Evolutionary conservation across 2,888 invertebrate species (phyloP).

Genomic region (Ectemnius cavifrons): DNA sequence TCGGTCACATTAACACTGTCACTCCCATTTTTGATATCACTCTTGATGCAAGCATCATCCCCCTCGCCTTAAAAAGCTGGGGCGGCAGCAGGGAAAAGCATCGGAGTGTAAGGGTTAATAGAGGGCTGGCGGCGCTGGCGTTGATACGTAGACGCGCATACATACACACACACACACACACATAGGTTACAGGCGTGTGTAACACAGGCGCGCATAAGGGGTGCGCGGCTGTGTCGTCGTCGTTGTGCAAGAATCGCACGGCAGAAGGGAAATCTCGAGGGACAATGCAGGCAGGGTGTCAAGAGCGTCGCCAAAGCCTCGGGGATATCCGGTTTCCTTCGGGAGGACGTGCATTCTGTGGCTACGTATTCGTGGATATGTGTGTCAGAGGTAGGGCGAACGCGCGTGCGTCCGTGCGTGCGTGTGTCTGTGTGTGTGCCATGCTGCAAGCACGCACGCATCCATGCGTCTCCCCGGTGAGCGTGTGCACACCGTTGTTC

Average conservation of each 20-base stretch:
- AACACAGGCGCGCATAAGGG: background rate
- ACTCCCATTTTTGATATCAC: too few species aligned
- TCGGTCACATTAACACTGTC: too few species aligned
- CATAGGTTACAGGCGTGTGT: background rate
- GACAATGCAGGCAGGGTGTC: conserved; percentile 53
- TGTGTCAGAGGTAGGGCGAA: conserved; percentile 20
- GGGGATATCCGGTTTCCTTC: conserved; percentile 72
- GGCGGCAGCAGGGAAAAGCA: too few species aligned
- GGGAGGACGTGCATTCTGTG: conserved; percentile 66
- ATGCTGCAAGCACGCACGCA: conserved; percentile 31
- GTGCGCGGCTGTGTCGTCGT: conserved; percentile 39
- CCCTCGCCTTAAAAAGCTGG: too few species aligned
- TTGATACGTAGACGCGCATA: background rate
- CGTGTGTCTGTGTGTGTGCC: conserved; percentile 21
- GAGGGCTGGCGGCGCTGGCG: background rate
- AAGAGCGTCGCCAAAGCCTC: conserved; percentile 52
- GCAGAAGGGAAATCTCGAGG: conserved; percentile 52
- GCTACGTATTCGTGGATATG: conserved; percentile 32
- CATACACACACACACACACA: too few species aligned
- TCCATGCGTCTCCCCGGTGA: conserved; percentile 44
- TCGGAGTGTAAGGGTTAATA: too few species aligned
- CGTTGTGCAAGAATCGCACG: conserved; percentile 40
- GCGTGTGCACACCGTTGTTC: conserved; percentile 1
- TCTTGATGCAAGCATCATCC: too few species aligned
- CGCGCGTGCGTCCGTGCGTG: background rate